phyloP scores from a whole-genome alignment of 2,113 vertebrate species.

The Kobus ellipsiprymnus region DNA sequence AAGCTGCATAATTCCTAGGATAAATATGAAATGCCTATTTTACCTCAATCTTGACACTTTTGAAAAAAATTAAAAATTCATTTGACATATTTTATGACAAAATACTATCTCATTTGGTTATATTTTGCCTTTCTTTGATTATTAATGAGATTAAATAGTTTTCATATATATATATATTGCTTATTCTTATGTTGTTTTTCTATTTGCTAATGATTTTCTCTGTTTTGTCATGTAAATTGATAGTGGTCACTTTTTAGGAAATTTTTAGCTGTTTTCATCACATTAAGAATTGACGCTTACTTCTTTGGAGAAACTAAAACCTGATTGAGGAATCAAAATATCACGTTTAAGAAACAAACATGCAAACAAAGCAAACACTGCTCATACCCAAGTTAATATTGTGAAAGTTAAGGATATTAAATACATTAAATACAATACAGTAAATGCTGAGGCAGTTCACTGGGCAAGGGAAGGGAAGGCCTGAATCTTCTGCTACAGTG shows the following conservation, averaged over 20 bases:
- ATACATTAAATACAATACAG: background rate
- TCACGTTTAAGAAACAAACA: background rate
- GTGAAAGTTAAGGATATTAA: background rate
- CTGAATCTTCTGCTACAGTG: background rate
- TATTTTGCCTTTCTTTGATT: background rate
- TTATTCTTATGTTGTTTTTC: background rate
- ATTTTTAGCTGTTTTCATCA: background rate
- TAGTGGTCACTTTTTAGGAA: background rate
- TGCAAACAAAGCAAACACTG: background rate
- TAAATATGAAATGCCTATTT: background rate
- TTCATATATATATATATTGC: background rate
- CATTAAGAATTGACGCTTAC: background rate
- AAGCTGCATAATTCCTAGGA: background rate
- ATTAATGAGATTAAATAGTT: background rate
- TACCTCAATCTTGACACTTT: background rate
- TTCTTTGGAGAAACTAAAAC: background rate
- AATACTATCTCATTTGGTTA: background rate
- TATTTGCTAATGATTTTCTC: background rate
- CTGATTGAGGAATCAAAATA: background rate
- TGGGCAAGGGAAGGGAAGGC: background rate
- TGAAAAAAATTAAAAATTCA: background rate
- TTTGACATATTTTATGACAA: background rate
- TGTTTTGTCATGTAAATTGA: background rate
- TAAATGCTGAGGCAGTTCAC: background rate
- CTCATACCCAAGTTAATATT: background rate